These are phyloP conservation scores for Bombyx mandarina DNA, from an alignment of 1,140 invertebrate species.

Conservation along the genomic window DNA sequence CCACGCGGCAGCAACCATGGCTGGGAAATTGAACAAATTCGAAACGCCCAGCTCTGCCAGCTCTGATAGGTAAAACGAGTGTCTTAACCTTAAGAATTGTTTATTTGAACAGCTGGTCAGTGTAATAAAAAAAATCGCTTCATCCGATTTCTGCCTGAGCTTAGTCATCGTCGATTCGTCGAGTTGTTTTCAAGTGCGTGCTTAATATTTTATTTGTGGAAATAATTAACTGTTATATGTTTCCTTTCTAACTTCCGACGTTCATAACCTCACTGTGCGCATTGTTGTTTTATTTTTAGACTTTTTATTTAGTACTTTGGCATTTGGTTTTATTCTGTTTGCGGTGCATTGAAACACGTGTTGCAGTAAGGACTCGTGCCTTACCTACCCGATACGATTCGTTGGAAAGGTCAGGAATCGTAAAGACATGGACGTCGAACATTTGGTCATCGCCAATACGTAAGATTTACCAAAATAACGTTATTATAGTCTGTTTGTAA, in stretches of 20 bases:
- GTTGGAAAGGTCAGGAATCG: slow-evolving; percentile 24
- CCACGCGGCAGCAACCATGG: slow-evolving; percentile 65
- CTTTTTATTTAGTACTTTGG: slow-evolving; percentile 58
- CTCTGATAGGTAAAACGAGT: slow-evolving; percentile 80
- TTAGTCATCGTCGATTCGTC: slow-evolving; percentile 28
- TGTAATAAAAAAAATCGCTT: slow-evolving; percentile 46
- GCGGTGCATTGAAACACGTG: slow-evolving; percentile 47
- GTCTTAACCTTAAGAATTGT: slow-evolving; percentile 50
- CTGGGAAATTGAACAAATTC: slow-evolving; percentile 77
- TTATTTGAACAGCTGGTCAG: slow-evolving; percentile 59
- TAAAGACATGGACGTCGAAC: slow-evolving; percentile 38
- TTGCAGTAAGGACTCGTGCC: slow-evolving; percentile 16
- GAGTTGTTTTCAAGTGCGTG: slow-evolving; percentile 29
- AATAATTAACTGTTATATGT: slow-evolving; percentile 8
- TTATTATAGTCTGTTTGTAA: slow-evolving; percentile 26
- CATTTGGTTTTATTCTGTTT: slow-evolving; percentile 40
- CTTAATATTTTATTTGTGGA: slow-evolving; percentile 20
- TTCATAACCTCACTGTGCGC: slow-evolving; percentile 55
- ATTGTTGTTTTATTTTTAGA: slow-evolving; percentile 66
- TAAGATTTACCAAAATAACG: slow-evolving; percentile 35
- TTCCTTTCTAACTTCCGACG: slow-evolving; percentile 17
- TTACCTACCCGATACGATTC: slow-evolving; percentile 14
- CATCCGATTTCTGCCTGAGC: slow-evolving; percentile 34
- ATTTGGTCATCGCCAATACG: slow-evolving; percentile 45
- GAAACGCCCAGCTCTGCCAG: slow-evolving; percentile 87